phyloP scores from a whole-genome alignment of 2,888 invertebrate genomes.

The Eupsilia transversa region DNA sequence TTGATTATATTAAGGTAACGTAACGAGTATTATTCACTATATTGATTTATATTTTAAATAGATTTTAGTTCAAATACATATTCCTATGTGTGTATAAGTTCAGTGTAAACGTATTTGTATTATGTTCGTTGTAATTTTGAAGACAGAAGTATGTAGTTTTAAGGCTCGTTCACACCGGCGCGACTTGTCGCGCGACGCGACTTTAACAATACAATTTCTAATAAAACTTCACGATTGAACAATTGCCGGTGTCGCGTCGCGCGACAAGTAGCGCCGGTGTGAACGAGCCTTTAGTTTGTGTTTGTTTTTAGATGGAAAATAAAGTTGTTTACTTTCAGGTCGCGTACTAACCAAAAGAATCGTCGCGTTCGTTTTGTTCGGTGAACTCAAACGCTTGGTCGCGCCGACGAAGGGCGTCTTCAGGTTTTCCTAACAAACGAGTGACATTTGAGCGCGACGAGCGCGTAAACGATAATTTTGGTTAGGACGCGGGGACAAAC shows the following conservation, averaged over 20 bases:
- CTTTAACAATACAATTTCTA: too few species aligned
- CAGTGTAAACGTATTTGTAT: not conserved
- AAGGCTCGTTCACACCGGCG: too few species aligned
- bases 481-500: not conserved
- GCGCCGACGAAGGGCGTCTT: not conserved
- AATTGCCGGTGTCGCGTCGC: too few species aligned
- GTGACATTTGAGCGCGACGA: not conserved
- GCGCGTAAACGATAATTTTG: not conserved
- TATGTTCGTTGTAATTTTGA: constrained; percentile 4
- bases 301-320: not conserved
- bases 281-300: too few species aligned
- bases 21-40: constrained; percentile 63
- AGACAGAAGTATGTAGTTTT: constrained; percentile 3
- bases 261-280: too few species aligned
- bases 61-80: constrained; percentile 56
- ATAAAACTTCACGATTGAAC: too few species aligned
- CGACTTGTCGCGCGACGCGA: too few species aligned
- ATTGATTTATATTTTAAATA: constrained; percentile 45
- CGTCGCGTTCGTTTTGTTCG: not conserved
- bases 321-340: not conserved
- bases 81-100: constrained; percentile 27
- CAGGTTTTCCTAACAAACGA: not conserved
- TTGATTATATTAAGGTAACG: constrained; percentile 53
- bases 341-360: not conserved
- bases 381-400: not conserved